Base-by-base conservation (phyloP, 2,797 vertebrate genomes). In the Phoxinus dragarum region DNA sequence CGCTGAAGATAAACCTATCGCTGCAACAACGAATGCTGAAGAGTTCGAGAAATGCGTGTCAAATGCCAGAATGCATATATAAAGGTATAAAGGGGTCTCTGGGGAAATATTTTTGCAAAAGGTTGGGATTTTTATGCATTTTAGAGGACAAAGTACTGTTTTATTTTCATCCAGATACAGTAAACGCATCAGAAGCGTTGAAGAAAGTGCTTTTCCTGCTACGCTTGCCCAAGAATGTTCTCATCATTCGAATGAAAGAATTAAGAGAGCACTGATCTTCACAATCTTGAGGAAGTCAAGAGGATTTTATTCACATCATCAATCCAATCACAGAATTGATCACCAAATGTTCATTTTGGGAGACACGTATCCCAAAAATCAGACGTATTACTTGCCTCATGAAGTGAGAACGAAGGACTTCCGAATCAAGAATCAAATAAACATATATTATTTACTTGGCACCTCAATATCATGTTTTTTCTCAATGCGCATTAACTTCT, bases 1-100 rank as follows among this genome's bases (percentile, higher is more conserved):
- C 90, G 36, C 54, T 96, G 49, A 52, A 52, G 11, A 7, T 7
- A 31, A 27, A 34, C 42, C 9, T 31, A 80, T n/a, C 21, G 42
- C 11, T 6, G 16, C 3, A 56, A 16, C 7, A 68, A 38, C 54
- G 31, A 68, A 38, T 23, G 21, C 31, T 68, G 21, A 12, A 36
- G 23, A 23, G 16, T 9, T 54, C 11, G 21, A 66, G 1, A n/a
- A 52, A 67, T 6, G 16, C 9, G 52, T 16, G 34, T 56, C 38
- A 38, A 38, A 38, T n/a, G 3, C 1, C 11, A 56, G 31, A 56
- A 76, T 38, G 6, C 56, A 38, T 38, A 38, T 23, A 36, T 36
- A 23, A 21, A 74, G 69, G 23, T 17, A n/a, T n/a, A 47, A 49
- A 73, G 4, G 8, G 19, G 9, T 34, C 4, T 74, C 52, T 52